Conservation (phyloP, 2,113 vertebrate genomes). For the Macroglossus sobrinus region DNA sequence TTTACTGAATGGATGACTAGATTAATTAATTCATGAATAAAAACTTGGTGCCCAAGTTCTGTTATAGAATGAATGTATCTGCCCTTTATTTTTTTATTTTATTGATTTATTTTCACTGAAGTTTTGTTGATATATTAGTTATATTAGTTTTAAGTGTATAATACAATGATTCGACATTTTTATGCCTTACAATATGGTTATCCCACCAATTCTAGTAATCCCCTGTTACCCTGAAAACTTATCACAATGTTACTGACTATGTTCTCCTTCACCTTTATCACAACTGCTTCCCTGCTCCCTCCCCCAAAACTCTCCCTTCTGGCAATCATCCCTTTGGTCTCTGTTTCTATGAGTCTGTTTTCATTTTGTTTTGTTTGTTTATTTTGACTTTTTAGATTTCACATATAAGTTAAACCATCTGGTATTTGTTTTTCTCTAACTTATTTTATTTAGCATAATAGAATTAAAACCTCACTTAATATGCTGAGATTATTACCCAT, state of each 20-base stretch:
- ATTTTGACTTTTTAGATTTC: not conserved
- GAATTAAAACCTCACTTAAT: not conserved
- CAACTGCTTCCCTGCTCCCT: no score
- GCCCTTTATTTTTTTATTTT: not conserved
- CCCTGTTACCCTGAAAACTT: no score
- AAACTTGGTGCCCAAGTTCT: not conserved
- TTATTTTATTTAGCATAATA: not conserved
- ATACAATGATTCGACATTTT: not conserved
- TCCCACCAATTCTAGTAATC: not conserved
- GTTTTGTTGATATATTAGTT: not conserved
- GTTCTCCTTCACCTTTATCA: not conserved
- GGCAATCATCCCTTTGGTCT: not conserved
- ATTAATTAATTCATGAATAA: not conserved
- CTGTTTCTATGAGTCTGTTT: not conserved
- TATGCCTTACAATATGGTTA: not conserved
- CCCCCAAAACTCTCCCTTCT: not conserved
- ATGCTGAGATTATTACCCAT: not conserved
- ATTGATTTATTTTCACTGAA: not conserved
- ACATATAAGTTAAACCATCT: not conserved
- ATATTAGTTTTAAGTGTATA: not conserved
- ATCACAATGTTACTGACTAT: not conserved
- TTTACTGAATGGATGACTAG: conserved; percentile 1
- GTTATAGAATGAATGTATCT: not conserved
- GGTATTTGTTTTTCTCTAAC: not conserved
- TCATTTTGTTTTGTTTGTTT: not conserved